Percentiles rank a stretch among this genome's conserved stretches.
These are phyloP conservation scores for Ichneumoninae sp. DNA, from an alignment of 2,888 invertebrate genomes.

Conservation along the genomic window DNA sequence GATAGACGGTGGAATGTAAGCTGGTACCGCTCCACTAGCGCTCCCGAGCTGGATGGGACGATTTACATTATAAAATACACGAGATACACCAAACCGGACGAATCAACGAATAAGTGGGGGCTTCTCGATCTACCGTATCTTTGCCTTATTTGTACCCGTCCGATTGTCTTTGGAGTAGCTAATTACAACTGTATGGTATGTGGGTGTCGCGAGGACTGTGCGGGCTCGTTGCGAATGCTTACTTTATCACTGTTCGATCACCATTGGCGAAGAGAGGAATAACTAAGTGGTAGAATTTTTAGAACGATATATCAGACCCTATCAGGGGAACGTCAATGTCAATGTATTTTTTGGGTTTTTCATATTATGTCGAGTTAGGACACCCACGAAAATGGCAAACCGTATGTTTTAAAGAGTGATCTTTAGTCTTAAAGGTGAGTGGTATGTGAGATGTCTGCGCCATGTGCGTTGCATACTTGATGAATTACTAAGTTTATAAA, in stretches of 20 bases:
- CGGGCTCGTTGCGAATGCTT: neutral
- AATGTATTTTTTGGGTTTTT: too few relatives aligned
- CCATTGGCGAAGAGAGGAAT: neutral
- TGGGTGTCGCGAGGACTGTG: neutral
- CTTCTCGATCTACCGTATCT: neutral
- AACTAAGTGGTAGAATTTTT: neutral
- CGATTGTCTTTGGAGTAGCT: neutral
- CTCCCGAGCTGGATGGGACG: neutral
- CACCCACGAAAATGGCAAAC: too few relatives aligned
- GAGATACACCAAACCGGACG: conserved; percentile 33
- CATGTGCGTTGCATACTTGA: too few relatives aligned
- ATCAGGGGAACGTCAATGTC: too few relatives aligned
- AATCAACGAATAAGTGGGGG: neutral
- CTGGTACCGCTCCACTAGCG: conserved; percentile 37
- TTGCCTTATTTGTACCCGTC: neutral
- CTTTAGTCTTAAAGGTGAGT: too few relatives aligned
- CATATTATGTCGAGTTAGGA: too few relatives aligned
- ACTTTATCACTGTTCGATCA: neutral
- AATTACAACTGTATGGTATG: neutral
- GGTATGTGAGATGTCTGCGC: too few relatives aligned
- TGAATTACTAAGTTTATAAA: too few relatives aligned
- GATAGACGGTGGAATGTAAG: conserved; percentile 52
- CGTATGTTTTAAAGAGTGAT: too few relatives aligned
- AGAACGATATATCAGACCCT: neutral
- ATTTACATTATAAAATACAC: conserved; percentile 48